A percentile compares a stretch with the other conserved stretches of the same genome.
Conservation (phyloP, 2,888 invertebrate genomes). For the Polia nebulosa region DNA sequence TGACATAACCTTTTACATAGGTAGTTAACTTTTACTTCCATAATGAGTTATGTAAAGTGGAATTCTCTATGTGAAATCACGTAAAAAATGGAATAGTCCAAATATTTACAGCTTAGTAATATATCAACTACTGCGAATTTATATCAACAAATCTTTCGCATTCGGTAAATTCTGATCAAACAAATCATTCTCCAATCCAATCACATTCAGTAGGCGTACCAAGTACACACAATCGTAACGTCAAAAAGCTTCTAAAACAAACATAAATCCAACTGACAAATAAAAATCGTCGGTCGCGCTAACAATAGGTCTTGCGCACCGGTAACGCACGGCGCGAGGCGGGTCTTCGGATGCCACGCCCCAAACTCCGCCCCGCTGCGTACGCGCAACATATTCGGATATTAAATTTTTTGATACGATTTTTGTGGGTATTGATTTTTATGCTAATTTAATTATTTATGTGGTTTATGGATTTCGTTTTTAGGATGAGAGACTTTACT, state of each 20-base stretch:
- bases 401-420: conserved; percentile 50
- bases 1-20: neutral
- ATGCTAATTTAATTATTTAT: conserved; percentile 36
- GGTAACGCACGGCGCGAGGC: conserved; percentile 86
- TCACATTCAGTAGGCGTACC: conserved; percentile 42
- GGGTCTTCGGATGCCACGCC: conserved; percentile 81
- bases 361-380: conserved; percentile 76
- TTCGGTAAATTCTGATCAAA: neutral
- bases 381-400: conserved; percentile 61
- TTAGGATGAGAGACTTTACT: neutral
- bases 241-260: conserved; percentile 54
- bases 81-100: neutral
- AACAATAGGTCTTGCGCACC: conserved; percentile 80
- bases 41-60: neutral
- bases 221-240: conserved; percentile 18
- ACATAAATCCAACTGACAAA: conserved; percentile 59
- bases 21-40: no score
- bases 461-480: conserved; percentile 4
- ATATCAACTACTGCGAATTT: neutral
- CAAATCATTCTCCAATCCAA: conserved; percentile 4
- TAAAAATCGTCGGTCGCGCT: conserved; percentile 65
- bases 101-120: neutral
- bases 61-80: neutral
- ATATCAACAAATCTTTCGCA: neutral
- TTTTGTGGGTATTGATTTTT: conserved; percentile 44